These are phyloP conservation scores for Sebastes matsubarae DNA, from an alignment of 2,797 vertebrate species.

Conservation along the genomic window DNA sequence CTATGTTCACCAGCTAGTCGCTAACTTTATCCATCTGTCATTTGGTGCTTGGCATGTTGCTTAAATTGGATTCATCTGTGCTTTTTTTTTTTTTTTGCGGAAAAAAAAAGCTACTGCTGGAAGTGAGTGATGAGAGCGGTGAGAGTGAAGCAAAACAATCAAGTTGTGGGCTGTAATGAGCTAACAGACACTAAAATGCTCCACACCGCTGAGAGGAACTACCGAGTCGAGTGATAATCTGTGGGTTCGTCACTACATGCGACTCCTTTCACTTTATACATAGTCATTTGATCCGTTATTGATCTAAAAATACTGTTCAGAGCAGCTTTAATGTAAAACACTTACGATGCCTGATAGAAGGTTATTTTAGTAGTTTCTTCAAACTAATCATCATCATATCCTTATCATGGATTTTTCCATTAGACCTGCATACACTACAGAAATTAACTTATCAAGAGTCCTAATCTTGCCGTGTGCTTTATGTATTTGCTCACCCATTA, in stretches of 20 bases:
- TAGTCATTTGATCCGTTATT: not conserved
- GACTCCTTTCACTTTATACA: not conserved
- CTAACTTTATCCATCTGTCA: not conserved
- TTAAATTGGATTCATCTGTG: not conserved
- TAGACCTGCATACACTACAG: not conserved
- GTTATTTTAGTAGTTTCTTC: not conserved
- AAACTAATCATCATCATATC: not conserved
- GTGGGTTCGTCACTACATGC: not conserved
- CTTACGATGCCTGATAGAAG: not conserved
- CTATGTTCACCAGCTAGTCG: not conserved
- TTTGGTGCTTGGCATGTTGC: not conserved
- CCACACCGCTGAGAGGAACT: not conserved
- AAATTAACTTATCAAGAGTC: not conserved
- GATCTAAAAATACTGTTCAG: not conserved
- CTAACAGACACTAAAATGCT: not conserved
- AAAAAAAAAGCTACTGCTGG: not conserved
- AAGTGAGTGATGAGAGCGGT: not conserved
- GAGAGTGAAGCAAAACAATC: not conserved
- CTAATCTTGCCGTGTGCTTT: not conserved
- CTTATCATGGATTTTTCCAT: not conserved
- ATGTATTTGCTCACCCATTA: constrained; percentile 29
- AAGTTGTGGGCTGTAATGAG: not conserved
- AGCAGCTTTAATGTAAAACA: not conserved
- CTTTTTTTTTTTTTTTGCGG: not conserved
- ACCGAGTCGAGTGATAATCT: no score